Conservation (phyloP, 2,113 vertebrate species). For the Cephalophus harveyi region DNA sequence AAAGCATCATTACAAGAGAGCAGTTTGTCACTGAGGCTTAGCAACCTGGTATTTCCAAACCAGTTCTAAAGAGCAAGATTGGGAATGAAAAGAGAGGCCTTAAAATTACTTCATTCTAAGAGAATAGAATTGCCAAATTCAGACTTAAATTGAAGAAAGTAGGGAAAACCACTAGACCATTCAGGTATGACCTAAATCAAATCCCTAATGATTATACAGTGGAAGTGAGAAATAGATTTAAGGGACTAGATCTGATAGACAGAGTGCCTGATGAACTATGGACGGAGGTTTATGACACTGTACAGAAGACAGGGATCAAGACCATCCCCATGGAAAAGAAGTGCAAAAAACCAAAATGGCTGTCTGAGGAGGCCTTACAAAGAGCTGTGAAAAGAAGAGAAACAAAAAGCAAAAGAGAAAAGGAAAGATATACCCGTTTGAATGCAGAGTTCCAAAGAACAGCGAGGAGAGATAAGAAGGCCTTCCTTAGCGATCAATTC, state of each 20-base stretch:
- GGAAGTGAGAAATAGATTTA: not conserved
- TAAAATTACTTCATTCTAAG: not conserved
- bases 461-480: not conserved
- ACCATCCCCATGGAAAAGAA: not conserved
- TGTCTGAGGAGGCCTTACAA: not conserved
- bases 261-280: not conserved
- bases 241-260: not conserved
- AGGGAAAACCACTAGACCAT: not conserved
- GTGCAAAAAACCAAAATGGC: not conserved
- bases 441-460: not conserved
- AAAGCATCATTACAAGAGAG: not conserved
- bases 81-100: not conserved
- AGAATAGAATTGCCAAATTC: not conserved
- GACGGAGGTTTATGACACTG: rapidly evolving
- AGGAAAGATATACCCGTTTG: not conserved
- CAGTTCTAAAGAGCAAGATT: not conserved
- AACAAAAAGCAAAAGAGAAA: not conserved
- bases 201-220: not conserved
- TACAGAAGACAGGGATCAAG: not conserved
- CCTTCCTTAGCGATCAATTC: not conserved
- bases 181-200: not conserved
- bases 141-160: not conserved
- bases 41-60: not conserved
- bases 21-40: not conserved
- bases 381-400: not conserved